These are phyloP conservation scores for Trichechus manatus DNA, from an alignment of 2,113 vertebrate genomes.

Conservation along the genomic window DNA sequence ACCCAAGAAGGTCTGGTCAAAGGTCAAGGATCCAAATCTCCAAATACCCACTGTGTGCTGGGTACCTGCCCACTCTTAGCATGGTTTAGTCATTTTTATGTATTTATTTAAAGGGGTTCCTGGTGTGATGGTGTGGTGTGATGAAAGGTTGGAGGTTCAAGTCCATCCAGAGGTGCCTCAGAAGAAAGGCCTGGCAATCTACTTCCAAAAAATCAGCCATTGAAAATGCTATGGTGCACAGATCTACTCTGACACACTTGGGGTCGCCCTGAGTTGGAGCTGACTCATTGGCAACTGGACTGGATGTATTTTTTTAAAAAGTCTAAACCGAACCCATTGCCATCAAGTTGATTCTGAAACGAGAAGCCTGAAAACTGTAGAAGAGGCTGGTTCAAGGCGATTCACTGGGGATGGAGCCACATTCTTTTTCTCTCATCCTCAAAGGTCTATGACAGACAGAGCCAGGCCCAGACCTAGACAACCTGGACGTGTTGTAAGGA, in stretches of 20 bases:
- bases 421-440: background rate
- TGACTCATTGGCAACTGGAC: no score
- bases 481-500: background rate
- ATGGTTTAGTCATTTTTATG: background rate
- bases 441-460: background rate
- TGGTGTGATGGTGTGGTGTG: no score
- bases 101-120: background rate
- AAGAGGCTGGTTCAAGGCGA: background rate
- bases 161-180: no score
- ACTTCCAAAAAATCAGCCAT: no score
- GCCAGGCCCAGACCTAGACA: background rate
- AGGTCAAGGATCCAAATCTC: background rate
- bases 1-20: background rate
- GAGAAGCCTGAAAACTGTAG: background rate
- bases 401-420: no score
- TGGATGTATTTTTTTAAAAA: no score
- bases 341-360: background rate
- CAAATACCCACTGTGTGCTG: background rate
- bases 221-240: no score
- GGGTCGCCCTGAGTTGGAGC: no score
- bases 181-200: no score
- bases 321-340: no score
- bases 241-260: no score
- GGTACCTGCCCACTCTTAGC: background rate
- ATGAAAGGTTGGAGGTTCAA: no score